phyloP scores from a whole-genome alignment of 2,113 vertebrate species.

The Gobiocypris rarus region DNA sequence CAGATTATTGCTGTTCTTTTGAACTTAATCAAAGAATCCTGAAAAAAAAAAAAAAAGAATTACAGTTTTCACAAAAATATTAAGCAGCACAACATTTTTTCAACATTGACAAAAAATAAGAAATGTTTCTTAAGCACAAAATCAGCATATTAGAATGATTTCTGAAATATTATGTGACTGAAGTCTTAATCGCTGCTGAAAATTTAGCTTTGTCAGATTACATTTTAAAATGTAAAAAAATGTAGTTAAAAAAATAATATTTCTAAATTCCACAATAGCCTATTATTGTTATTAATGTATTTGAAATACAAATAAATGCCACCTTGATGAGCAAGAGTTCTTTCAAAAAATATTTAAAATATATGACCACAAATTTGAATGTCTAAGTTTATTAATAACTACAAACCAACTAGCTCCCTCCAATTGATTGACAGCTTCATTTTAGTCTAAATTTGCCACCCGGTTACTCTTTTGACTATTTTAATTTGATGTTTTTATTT shows the following conservation, averaged over 20 bases:
- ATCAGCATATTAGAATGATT: too few species aligned
- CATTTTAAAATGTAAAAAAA: too few species aligned
- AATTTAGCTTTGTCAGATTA: too few species aligned
- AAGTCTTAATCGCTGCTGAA: too few species aligned
- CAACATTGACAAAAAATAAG: background rate
- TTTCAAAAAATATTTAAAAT: background rate
- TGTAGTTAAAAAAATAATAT: too few species aligned
- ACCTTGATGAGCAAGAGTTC: background rate
- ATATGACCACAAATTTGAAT: background rate
- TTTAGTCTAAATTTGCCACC: background rate
- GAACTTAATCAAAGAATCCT: too few species aligned
- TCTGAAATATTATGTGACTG: too few species aligned
- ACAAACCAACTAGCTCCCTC: background rate
- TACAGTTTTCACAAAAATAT: background rate
- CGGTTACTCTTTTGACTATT: background rate
- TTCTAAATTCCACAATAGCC: too few species aligned
- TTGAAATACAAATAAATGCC: background rate
- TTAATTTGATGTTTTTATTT: background rate
- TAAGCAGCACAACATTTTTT: background rate
- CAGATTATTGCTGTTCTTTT: background rate
- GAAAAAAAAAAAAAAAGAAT: too few species aligned
- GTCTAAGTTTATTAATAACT: background rate
- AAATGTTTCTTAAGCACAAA: too few species aligned
- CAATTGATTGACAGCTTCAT: background rate
- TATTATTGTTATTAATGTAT: background rate